A percentile compares a stretch with the other conserved stretches of the same genome.
These are phyloP conservation scores for Zoanthus sociatus DNA, from an alignment of 92 coral and sea anemone genomes.

Conservation along the genomic window DNA sequence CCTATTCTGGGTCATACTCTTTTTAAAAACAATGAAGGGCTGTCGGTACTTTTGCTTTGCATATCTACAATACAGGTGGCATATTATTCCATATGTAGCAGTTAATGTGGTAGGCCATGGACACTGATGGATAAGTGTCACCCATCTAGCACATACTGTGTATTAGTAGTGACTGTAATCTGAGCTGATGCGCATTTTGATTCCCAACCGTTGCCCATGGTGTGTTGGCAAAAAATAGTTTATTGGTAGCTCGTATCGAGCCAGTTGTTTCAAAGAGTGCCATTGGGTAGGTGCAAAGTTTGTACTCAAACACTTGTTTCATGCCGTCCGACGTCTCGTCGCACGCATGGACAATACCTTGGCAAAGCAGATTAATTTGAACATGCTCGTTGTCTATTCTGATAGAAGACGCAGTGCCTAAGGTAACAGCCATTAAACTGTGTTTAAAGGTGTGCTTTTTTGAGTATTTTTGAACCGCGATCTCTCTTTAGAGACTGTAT, in stretches of 20 bases:
- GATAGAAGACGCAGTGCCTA: constrained; percentile 2
- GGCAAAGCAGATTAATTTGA: constrained; percentile 43
- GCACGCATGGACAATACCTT: constrained; percentile 37
- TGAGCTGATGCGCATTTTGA: background rate
- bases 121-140: background rate
- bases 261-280: background rate
- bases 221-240: background rate
- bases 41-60: background rate
- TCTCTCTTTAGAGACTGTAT: too few species aligned
- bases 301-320: too few species aligned
- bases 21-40: background rate
- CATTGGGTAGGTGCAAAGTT: background rate
- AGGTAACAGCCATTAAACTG: constrained; percentile 1
- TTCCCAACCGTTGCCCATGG: background rate
- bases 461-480: too few species aligned
- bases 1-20: background rate
- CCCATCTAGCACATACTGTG: background rate
- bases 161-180: background rate
- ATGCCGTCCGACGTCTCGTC: background rate
- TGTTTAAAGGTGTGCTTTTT: background rate
- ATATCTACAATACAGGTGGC: background rate
- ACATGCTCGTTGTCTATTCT: background rate
- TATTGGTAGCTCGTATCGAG: background rate
- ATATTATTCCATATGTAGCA: background rate
- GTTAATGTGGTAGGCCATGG: background rate